Evolutionary conservation across 1,140 invertebrate species (phyloP), one percentile per base, ranked within the genome.

Genomic region (Apis dorsata): DNA sequence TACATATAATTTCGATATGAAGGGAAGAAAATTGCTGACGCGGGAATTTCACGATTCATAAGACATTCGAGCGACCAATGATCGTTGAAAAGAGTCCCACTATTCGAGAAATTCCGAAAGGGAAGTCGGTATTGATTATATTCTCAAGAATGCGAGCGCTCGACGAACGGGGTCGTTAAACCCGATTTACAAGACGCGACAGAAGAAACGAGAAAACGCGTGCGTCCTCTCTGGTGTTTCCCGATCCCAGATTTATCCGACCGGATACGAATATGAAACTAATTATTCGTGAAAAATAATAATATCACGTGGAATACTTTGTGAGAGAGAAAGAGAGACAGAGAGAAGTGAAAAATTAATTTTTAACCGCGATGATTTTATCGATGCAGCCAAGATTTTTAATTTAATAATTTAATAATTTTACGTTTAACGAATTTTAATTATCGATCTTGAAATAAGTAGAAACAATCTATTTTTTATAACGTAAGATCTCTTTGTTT

Each of bases 61-160:
- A 76, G 69, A 81, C 7, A 72, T 69, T 69, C 80, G 73, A 82
- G 49, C 13, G 69, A 10, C 28, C 28, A 55, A 10, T 34, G 49
- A 63, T 80, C 66, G 72, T 19, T 49, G 79, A 76, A 57, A 44
- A 49, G 80, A 60, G 63, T 60, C 53, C 73, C 65, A 44, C 73
- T 81, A 65, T 68, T 59, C 63, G n/a, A 77, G 73, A 69, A 82
- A 77, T 77, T 76, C 74, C 70, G 79, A 68, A 66, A 81, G 62
- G 72, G 79, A 81, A 68, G 72, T n/a, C 28, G 34, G n/a, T 63
- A 76, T 76, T 74, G 79, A 74, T 81, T 76, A 66, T 81, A 68
- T 81, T 59, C 79, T 76, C 51, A 76, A 66, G 79, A 76, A 68
- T 80, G 69, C 78, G 34, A 55, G 62, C 76, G 65, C 55, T 76